Evolutionary conservation across 1,140 invertebrate species (phyloP).

Genomic region (Homalodisca vitripennis): DNA sequence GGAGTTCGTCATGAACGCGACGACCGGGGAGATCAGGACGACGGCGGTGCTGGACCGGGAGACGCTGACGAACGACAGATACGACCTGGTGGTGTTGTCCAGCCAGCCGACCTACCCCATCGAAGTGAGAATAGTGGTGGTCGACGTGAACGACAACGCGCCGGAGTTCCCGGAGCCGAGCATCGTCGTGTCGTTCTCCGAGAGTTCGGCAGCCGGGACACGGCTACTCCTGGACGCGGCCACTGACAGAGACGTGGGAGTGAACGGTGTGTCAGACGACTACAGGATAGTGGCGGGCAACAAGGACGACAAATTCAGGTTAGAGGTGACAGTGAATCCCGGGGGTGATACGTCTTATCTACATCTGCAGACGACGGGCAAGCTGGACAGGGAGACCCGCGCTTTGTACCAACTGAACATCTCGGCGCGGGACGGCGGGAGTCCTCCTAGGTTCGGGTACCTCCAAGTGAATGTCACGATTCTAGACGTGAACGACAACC

Average conservation of each 20-base stretch:
- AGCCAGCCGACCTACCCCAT: conserved; percentile 92
- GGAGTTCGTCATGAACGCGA: conserved; percentile 77
- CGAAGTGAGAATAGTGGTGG: conserved; percentile 81
- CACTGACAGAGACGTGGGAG: conserved; percentile 80
- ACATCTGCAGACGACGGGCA: conserved; percentile 86
- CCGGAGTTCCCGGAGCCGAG: conserved; percentile 87
- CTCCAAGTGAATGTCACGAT: conserved; percentile 88
- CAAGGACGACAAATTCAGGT: conserved; percentile 79
- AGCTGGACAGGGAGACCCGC: conserved; percentile 82
- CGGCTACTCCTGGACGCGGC: conserved; percentile 84
- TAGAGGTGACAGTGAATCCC: conserved; percentile 84
- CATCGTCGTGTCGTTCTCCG: conserved; percentile 84
- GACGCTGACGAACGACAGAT: conserved; percentile 69
- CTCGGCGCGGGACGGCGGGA: conserved; percentile 83
- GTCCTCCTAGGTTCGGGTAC: conserved; percentile 76
- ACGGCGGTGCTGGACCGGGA: conserved; percentile 80
- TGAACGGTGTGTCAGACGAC: conserved; percentile 81
- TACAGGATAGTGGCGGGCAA: conserved; percentile 88
- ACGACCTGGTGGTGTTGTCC: conserved; percentile 85
- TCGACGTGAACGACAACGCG: conserved; percentile 87
- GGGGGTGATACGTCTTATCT: conserved; percentile 85
- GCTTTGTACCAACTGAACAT: conserved; percentile 85
- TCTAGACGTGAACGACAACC: conserved; percentile 93
- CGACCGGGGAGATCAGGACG: conserved; percentile 80
- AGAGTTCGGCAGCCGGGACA: conserved; percentile 85